Conservation (phyloP, 2,113 vertebrate species). For the Cyprinodon variegatus region DNA sequence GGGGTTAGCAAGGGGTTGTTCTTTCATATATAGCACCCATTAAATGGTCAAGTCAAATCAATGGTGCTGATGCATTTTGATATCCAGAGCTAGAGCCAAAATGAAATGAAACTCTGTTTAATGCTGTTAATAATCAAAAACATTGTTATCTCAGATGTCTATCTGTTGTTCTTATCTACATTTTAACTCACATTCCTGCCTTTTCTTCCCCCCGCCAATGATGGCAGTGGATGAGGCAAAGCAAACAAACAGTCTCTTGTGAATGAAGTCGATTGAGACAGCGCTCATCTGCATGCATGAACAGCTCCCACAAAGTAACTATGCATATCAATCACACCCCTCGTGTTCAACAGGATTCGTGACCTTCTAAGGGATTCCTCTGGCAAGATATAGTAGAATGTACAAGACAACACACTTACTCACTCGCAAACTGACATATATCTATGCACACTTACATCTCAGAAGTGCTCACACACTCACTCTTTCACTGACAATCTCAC, state of each 20-base stretch:
- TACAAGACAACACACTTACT: constrained; percentile 4
- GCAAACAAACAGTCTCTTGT: constrained; percentile 58
- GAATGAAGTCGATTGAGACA: constrained; percentile 70
- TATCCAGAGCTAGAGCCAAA: constrained; percentile 62
- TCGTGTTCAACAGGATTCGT: constrained; percentile 49
- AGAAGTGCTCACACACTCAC: constrained; percentile 1
- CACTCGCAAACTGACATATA: constrained; percentile 11
- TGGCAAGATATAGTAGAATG: constrained; percentile 40
- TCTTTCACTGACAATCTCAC: constrained; percentile 33
- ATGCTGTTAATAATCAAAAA: constrained; percentile 54
- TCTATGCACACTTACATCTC: constrained; percentile 16
- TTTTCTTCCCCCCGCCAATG: not conserved
- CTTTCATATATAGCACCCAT: constrained; percentile 59
- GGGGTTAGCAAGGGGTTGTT: constrained; percentile 40
- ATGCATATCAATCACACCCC: constrained; percentile 66
- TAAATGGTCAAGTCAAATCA: constrained; percentile 62
- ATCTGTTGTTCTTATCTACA: constrained; percentile 7
- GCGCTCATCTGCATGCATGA: constrained; percentile 72
- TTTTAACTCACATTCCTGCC: not conserved
- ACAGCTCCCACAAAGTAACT: constrained; percentile 65
- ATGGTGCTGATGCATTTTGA: constrained; percentile 61
- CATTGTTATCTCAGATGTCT: constrained; percentile 23
- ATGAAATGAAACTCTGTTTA: constrained; percentile 55
- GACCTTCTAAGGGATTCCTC: constrained; percentile 64
- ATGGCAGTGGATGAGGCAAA: constrained; percentile 33